Base-by-base conservation (phyloP, 2,113 vertebrate species). In the Carassius carassius region DNA sequence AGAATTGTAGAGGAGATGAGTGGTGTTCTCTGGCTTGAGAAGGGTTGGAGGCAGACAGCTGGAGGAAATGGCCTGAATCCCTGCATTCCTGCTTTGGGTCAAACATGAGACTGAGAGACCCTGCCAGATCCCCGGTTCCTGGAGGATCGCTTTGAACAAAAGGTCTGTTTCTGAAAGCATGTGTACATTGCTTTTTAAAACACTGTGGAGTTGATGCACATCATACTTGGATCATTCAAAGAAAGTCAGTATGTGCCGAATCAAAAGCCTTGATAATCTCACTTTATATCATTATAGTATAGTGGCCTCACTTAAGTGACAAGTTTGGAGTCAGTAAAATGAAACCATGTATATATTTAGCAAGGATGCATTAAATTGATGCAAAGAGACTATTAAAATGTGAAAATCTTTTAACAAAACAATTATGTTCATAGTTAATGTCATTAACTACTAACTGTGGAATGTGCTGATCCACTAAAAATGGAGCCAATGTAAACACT, bases 31-130 rank as follows among this genome's bases (percentile, higher is more conserved):
- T 87, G 83, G 83, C 54, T 74, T 29, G 29, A 29, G 32, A 78
- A 56, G 49, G 44, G 49, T 41, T 82, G 23, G 11, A 75, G 25
- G 75, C 81, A 56, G 74, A 88, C 87, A 88, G 87, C 87, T 88
- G 87, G 75, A 83, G 84, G 81, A 88, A 86, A 54, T 83, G 76
- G 76, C 75, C 76, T 65, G 78, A 73, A 65, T 85, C 67, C 1
- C 56, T 69, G 44, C 81, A 88, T 88, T 88, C 84, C 63, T 83
- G 25, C 67, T 75, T 11, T 72, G 76, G 84, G 87, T 88, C 84
- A 86, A 80, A 76, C 81, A 79, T 79, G 69, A 81, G 84, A 47
- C 70, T 37, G 54, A 65, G 54, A 29, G 44, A 87, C 77, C 9
- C 29, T 58, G 11, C 67, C 76, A 85, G 69, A 88, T 32, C 78